Base-by-base conservation (phyloP, 2,113 vertebrate species). In the Paraplagusia blochii region DNA sequence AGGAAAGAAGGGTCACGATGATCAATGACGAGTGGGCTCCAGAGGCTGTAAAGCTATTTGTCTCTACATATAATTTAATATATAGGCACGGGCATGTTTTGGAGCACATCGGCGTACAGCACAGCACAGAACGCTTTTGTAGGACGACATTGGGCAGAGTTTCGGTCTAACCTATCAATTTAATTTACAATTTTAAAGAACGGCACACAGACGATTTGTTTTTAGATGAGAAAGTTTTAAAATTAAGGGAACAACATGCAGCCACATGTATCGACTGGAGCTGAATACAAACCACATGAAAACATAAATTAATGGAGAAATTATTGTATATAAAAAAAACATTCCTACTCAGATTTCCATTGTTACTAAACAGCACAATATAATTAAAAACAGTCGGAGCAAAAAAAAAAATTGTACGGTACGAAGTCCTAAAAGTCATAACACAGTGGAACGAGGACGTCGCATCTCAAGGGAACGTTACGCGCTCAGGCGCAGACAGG, bases 401-500 rank as follows among this genome's bases (percentile, higher is more conserved):
- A 15, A 9, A 16, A 50, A 47, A 54, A 63, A 29, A 29, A 29
- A 2, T 29, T 29, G 22, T 29, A 29, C 15, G 51, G 55, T 50
- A 42, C 44, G 53, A 85, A 78, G 52, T 29, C 72, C 49, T 76
- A 54, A 80, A 82, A 69, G 48, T 53, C 54, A 76, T 14, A 81
- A 70, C 18, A 76, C 50, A 73, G 79, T 58, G 47, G 81, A 83
- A 88, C 85, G 77, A 44, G 57, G 84, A 72, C 82, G 88, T 80
- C 88, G 63, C 74, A 59, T 79, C 74, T 82, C 79, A 87, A 87
- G 73, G 76, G 81, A 90, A 89, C 87, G 70, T 66, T 89, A 90
- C 90, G 90, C 91, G 86, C 82, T 88, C 85, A 80, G 90, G 82
- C 90, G 46, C 72, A 88, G 87, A 90, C 85, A 69, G 82, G 79